Conservation (phyloP, 2,797 vertebrate species). For the Allenopithecus nigroviridis region DNA sequence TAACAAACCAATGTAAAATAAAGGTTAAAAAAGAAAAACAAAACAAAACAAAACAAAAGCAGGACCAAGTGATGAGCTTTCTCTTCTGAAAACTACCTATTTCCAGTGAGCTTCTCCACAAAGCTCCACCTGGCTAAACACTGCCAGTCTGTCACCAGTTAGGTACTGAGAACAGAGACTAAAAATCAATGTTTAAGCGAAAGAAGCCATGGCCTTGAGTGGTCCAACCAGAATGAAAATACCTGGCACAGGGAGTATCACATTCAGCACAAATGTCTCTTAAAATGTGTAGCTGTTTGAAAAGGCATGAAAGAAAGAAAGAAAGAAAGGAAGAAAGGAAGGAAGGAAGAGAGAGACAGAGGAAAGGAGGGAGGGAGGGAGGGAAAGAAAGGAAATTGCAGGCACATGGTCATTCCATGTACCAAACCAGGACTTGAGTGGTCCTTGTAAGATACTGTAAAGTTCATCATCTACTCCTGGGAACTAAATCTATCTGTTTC, state of each 20-base stretch:
- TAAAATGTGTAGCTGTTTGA: neutral
- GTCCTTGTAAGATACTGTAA: neutral
- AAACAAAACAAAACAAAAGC: no score
- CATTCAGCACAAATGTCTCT: neutral
- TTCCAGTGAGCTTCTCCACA: neutral
- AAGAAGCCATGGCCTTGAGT: neutral
- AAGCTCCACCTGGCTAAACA: neutral
- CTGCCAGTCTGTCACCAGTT: neutral
- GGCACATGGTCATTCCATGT: neutral
- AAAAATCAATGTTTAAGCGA: neutral
- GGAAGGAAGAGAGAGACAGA: rapidly evolving
- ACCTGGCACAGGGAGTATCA: neutral
- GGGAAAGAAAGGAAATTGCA: no score
- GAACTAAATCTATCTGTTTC: neutral
- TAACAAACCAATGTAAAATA: no score
- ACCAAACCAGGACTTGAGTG: neutral
- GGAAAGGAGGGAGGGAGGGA: no score
- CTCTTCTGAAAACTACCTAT: neutral
- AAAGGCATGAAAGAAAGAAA: rapidly evolving
- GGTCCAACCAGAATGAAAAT: neutral
- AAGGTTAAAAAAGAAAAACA: no score
- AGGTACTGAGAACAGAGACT: neutral
- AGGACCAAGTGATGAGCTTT: neutral
- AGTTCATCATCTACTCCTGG: neutral
- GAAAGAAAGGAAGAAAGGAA: no score